Conservation (phyloP, 2,888 invertebrate genomes). For the Metallyticus violacea region DNA sequence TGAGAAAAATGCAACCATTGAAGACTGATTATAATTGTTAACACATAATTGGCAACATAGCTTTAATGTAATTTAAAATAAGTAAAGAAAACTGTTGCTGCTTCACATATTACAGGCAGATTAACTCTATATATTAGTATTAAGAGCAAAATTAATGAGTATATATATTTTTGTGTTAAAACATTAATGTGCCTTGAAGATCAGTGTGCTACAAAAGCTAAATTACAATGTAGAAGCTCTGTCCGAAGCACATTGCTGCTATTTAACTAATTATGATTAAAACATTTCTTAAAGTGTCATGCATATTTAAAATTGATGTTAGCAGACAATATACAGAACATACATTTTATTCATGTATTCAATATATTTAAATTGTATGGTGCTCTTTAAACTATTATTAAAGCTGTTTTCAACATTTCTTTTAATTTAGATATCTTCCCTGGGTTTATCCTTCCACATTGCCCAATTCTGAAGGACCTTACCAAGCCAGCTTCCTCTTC, state of each 20-base stretch:
- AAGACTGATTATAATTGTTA: conserved; percentile 16
- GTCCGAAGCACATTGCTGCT: background rate
- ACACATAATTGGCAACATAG: background rate
- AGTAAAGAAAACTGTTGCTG: conserved; percentile 31
- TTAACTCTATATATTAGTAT: background rate
- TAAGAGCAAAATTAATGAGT: background rate
- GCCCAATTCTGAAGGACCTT: no score
- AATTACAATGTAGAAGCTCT: background rate
- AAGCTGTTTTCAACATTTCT: background rate
- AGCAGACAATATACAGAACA: background rate
- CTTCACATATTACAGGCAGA: background rate
- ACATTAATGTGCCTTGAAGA: background rate
- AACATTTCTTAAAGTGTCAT: no score
- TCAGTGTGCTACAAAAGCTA: background rate
- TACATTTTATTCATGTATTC: background rate
- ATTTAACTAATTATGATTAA: background rate
- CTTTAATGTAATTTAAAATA: background rate
- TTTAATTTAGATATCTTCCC: background rate
- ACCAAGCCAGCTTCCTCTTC: background rate
- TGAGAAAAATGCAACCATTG: conserved; percentile 18
- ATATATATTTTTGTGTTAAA: background rate
- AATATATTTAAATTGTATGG: background rate
- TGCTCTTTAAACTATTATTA: background rate
- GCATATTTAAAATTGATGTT: no score
- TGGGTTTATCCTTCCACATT: background rate